These are phyloP conservation scores for Kuschelorhynchus macadamiae DNA, from an alignment of 2,888 invertebrate genomes.

Conservation along the genomic window DNA sequence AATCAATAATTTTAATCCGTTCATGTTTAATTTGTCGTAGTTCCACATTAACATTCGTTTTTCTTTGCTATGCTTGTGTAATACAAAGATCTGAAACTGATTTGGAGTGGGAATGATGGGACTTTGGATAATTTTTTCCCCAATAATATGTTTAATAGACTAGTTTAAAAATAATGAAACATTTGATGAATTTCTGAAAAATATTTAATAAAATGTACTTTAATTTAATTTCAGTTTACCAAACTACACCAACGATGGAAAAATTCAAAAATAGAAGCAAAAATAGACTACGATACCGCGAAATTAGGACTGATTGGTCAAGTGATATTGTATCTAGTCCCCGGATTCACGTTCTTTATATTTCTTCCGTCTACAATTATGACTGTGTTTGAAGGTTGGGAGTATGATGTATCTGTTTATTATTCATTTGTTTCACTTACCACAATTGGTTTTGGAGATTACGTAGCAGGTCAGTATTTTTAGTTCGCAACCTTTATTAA, in stretches of 20 bases:
- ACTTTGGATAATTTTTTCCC: too few relatives aligned
- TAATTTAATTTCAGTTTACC: conserved; percentile 81
- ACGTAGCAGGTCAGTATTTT: conserved; percentile 80
- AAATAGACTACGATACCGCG: conserved; percentile 72
- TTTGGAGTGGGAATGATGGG: too few relatives aligned
- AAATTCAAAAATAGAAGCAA: conserved; percentile 74
- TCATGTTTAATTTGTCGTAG: too few relatives aligned
- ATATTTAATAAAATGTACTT: too few relatives aligned
- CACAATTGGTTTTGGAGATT: conserved; percentile 94
- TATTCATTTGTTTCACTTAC: conserved; percentile 90
- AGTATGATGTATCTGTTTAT: conserved; percentile 86
- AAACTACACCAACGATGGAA: conserved; percentile 87
- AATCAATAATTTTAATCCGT: too few relatives aligned
- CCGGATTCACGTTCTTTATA: conserved; percentile 89
- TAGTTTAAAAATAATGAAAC: too few relatives aligned
- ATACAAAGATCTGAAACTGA: too few relatives aligned
- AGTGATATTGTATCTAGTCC: conserved; percentile 87
- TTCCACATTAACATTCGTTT: not conserved
- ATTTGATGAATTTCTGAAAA: too few relatives aligned
- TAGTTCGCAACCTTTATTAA: too few relatives aligned
- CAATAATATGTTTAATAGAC: too few relatives aligned
- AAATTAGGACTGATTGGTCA: conserved; percentile 83
- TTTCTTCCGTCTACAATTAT: conserved; percentile 89
- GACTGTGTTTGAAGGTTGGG: conserved; percentile 88
- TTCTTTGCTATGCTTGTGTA: too few relatives aligned